These are phyloP conservation scores for Drosophila quasianomalipes DNA, from an alignment of 2,888 invertebrate species.

Conservation along the genomic window DNA sequence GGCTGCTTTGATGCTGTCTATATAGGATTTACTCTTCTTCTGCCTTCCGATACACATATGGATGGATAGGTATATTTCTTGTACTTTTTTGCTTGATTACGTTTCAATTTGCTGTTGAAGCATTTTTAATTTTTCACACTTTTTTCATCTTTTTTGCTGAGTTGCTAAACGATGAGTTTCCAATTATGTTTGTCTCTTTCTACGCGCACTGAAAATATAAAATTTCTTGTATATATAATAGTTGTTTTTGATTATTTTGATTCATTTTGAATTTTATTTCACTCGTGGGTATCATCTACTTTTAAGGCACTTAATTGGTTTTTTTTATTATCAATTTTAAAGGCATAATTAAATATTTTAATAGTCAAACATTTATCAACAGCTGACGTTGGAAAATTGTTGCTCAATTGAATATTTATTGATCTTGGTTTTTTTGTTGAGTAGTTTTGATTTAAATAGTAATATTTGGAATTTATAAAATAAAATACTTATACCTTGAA, in stretches of 20 bases:
- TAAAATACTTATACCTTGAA: neutral
- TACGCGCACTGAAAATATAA: conserved; percentile 42
- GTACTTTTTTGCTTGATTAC: conserved; percentile 67
- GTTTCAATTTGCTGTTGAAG: conserved; percentile 67
- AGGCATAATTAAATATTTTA: conserved; percentile 40
- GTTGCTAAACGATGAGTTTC: neutral
- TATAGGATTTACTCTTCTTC: conserved; percentile 37
- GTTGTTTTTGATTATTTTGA: conserved; percentile 22
- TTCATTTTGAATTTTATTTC: conserved; percentile 42
- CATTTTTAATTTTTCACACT: conserved; percentile 47
- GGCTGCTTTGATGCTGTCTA: conserved; percentile 59
- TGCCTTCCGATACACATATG: conserved; percentile 15
- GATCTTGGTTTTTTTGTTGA: neutral
- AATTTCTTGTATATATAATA: neutral
- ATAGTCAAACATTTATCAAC: conserved; percentile 28
- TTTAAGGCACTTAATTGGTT: conserved; percentile 31
- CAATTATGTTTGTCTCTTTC: conserved; percentile 20
- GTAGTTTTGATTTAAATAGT: conserved; percentile 9
- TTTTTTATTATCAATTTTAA: conserved; percentile 40
- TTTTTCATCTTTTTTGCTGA: conserved; percentile 10
- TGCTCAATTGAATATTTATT: conserved; percentile 35
- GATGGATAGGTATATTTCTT: conserved; percentile 13
- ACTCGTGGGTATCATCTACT: conserved; percentile 18
- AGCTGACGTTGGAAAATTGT: conserved; percentile 6
- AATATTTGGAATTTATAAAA: neutral